Evolutionary conservation across 2,888 invertebrate genomes (phyloP).

Genomic region (Ecdyonurus torrentis): DNA sequence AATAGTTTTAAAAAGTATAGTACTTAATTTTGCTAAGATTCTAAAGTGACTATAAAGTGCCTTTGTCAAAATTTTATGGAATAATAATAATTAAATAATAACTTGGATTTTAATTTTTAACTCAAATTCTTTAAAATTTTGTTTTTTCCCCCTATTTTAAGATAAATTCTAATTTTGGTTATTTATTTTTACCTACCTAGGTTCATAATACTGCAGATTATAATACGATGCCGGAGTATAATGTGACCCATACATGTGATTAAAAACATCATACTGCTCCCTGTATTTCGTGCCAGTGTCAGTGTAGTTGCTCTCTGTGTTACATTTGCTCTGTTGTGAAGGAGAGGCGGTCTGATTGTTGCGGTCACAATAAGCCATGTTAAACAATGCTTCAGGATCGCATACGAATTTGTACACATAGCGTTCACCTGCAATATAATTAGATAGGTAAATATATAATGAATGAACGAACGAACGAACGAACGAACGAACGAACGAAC

Average conservation of each 20-base stretch:
- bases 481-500: no score
- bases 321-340: background rate
- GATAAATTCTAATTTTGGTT: no score
- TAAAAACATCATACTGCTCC: background rate
- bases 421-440: constrained; percentile 51
- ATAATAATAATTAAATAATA: no score
- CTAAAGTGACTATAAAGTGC: no score
- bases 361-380: constrained; percentile 44
- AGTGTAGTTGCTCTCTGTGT: background rate
- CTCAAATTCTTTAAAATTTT: no score
- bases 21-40: no score
- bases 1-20: no score
- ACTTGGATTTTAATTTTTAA: no score
- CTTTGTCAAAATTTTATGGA: no score
- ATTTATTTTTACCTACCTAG: no score
- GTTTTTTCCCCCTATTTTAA: no score
- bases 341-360: background rate
- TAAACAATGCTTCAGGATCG: constrained; percentile 80
- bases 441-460: background rate
- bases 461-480: no score
- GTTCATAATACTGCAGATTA: background rate
- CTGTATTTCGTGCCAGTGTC: background rate
- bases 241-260: background rate
- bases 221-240: background rate
- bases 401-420: constrained; percentile 96